Evolutionary conservation across 2,797 vertebrate species (phyloP).

Genomic region (Esox lucius): DNA sequence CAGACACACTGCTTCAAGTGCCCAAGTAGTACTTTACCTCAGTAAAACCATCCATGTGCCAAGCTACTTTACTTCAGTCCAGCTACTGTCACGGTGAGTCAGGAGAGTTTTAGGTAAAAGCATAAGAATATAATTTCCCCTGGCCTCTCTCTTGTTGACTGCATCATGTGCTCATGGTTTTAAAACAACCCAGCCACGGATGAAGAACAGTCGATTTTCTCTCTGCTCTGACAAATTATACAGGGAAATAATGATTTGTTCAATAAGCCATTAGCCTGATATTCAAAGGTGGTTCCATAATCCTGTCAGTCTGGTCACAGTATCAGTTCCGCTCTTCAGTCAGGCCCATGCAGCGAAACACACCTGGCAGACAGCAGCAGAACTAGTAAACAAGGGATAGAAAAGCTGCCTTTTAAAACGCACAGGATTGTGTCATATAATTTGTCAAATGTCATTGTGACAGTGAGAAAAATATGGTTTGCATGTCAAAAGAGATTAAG

Average conservation of each 20-base stretch:
- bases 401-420: conserved; percentile 9
- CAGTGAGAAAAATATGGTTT: conserved; percentile 7
- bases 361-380: neutral
- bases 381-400: conserved; percentile 41
- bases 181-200: conserved; percentile 20
- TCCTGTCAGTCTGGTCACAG: conserved; percentile 8
- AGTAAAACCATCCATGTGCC: conserved; percentile 2
- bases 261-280: conserved; percentile 60
- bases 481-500: neutral
- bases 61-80: neutral
- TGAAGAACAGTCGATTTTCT: conserved; percentile 60
- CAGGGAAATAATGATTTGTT: conserved; percentile 54
- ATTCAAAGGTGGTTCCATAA: conserved; percentile 27
- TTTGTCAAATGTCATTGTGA: conserved; percentile 62
- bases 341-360: conserved; percentile 1
- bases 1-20: neutral
- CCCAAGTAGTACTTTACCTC: neutral
- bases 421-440: conserved; percentile 37
- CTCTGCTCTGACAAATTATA: conserved; percentile 55
- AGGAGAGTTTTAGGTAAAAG: neutral
- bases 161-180: neutral
- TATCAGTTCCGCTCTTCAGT: conserved; percentile 1
- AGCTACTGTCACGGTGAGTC: neutral
- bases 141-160: neutral
- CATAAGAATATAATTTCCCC: neutral